Conservation (phyloP, 2,797 vertebrate species). For the Sciaenops ocellatus region DNA sequence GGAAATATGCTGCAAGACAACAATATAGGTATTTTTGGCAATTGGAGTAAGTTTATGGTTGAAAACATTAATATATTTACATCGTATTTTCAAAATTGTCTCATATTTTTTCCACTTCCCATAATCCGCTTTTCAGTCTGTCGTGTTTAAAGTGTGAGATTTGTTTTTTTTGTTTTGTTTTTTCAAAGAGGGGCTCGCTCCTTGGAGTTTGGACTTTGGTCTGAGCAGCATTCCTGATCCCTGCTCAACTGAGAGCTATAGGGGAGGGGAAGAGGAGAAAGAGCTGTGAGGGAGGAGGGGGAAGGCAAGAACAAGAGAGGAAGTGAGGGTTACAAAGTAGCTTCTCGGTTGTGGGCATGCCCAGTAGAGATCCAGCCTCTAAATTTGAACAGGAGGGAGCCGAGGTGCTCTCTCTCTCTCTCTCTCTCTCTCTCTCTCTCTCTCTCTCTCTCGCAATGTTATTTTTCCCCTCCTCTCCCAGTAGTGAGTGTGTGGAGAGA, state of each 20-base stretch:
- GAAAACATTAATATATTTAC: background rate
- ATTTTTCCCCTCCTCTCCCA: conserved; percentile 43
- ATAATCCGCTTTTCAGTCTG: background rate
- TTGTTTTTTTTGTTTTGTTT: conserved; percentile 80
- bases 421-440: conserved; percentile 43
- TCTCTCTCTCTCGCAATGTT: conserved; percentile 37
- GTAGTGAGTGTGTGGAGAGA: conserved; percentile 42
- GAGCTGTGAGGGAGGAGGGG: conserved; percentile 50
- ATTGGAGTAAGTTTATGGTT: background rate
- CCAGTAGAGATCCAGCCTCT: conserved; percentile 83
- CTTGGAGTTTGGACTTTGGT: conserved; percentile 85
- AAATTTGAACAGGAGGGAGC: conserved; percentile 83
- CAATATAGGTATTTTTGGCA: conserved; percentile 6
- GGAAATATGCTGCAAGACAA: background rate
- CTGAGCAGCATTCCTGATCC: conserved; percentile 84
- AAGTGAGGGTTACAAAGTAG: conserved; percentile 82
- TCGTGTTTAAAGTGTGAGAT: background rate
- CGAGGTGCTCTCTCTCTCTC: conserved; percentile 64
- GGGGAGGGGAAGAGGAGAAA: conserved; percentile 43
- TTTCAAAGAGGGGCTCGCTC: conserved; percentile 75
- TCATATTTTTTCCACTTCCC: background rate
- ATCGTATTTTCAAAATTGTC: background rate
- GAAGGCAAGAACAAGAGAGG: conserved; percentile 76
- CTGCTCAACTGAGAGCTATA: conserved; percentile 84
- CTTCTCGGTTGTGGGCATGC: conserved; percentile 82